These are phyloP conservation scores for Mergus octosetaceus DNA, from an alignment of 2,797 vertebrate species.

Conservation along the genomic window DNA sequence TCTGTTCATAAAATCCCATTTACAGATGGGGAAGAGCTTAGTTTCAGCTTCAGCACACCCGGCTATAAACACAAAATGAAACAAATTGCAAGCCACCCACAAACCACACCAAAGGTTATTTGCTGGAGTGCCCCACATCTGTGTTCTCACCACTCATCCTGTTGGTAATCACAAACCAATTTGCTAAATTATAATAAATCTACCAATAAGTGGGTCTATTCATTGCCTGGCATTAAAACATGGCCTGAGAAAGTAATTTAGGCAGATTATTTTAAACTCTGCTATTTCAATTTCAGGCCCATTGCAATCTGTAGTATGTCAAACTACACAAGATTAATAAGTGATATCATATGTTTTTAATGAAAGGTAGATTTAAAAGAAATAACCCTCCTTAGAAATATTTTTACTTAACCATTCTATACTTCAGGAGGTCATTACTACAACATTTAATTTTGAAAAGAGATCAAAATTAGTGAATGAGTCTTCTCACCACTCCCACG, in stretches of 20 bases:
- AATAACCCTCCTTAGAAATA: background rate
- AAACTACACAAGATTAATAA: background rate
- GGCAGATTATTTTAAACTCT: background rate
- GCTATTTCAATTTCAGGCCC: background rate
- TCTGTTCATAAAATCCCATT: conserved; percentile 49
- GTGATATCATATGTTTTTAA: background rate
- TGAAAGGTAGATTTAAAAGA: background rate
- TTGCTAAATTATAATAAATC: background rate
- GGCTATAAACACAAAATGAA: background rate
- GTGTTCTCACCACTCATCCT: background rate
- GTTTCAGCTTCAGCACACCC: background rate
- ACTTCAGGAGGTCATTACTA: background rate
- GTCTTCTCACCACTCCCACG: background rate
- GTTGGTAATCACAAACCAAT: background rate
- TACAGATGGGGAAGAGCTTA: conserved; percentile 32
- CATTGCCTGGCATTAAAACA: background rate
- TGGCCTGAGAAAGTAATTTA: background rate
- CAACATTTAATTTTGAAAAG: background rate
- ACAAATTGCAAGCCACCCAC: background rate
- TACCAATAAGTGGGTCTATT: background rate
- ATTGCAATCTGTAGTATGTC: background rate
- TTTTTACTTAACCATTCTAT: background rate
- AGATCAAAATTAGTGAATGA: conserved; percentile 30
- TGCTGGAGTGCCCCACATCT: background rate
- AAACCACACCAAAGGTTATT: background rate